Percentiles rank a stretch among this genome's conserved stretches.
These are phyloP conservation scores for Ceratosolen fusciceps DNA, from an alignment of 1,140 invertebrate species.

Conservation along the genomic window DNA sequence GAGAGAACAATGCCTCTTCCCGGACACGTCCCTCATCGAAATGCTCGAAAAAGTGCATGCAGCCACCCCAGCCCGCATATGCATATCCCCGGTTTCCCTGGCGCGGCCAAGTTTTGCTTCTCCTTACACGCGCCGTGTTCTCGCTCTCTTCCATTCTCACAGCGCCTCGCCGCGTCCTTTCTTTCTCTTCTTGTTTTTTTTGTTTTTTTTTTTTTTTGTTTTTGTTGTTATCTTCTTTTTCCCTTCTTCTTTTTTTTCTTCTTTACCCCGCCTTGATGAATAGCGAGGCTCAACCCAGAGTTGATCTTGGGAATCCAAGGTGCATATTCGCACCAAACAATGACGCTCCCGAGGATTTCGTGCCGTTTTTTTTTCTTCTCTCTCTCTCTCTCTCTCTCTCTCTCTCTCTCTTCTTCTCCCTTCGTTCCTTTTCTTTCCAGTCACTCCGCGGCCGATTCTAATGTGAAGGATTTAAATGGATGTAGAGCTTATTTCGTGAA, in stretches of 20 bases:
- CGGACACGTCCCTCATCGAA: slow-evolving; percentile 41
- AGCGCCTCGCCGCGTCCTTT: background rate
- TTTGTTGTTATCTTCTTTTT: no score
- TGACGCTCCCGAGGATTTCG: slow-evolving; percentile 14
- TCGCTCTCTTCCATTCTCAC: slow-evolving; percentile 24
- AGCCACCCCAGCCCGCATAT: slow-evolving; percentile 5
- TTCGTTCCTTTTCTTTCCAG: slow-evolving; percentile 12
- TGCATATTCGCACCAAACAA: slow-evolving; percentile 15
- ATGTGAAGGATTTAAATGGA: no score
- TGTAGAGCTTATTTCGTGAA: no score
- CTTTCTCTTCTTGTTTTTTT: no score
- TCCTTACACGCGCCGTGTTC: background rate
- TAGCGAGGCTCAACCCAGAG: background rate
- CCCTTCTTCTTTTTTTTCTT: no score
- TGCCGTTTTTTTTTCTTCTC: background rate
- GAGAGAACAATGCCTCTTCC: slow-evolving; percentile 56
- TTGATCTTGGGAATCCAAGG: slow-evolving; percentile 23
- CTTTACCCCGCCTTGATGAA: slow-evolving; percentile 26
- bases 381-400: no score
- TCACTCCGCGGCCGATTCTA: background rate
- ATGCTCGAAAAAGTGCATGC: slow-evolving; percentile 33
- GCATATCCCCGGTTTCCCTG: background rate
- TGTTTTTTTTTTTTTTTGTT: background rate
- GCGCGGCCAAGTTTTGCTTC: background rate
- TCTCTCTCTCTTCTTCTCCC: no score